Evolutionary conservation across 2,888 invertebrate species (phyloP).

Genomic region (Lamproptera curius): DNA sequence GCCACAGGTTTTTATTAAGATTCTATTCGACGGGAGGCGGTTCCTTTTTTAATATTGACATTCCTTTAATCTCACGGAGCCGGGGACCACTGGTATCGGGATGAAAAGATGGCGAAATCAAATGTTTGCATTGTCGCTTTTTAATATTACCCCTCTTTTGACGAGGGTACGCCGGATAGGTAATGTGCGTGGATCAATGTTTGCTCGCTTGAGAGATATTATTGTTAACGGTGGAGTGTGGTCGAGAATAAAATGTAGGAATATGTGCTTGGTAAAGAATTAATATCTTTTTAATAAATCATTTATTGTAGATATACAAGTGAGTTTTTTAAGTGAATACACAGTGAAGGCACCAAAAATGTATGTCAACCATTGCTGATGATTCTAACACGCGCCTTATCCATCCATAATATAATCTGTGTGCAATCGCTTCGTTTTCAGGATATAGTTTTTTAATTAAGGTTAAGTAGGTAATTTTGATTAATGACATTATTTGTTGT

Average conservation of each 20-base stretch:
- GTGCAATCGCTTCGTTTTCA: too few species aligned
- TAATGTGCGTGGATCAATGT: neutral
- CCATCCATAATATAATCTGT: too few species aligned
- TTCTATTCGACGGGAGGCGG: neutral
- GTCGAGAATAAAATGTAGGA: too few species aligned
- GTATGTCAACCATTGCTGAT: neutral
- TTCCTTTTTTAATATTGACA: neutral
- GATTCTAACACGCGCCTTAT: too few species aligned
- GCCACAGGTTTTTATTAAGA: neutral
- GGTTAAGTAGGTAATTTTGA: too few species aligned
- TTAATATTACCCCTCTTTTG: slow-evolving; percentile 11
- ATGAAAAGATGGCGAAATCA: slow-evolving; percentile 6
- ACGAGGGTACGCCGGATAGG: neutral
- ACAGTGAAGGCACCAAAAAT: neutral
- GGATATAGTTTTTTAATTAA: too few species aligned
- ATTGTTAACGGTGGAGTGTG: neutral
- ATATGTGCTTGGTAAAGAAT: too few species aligned
- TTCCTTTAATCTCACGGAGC: neutral
- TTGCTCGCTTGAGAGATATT: neutral
- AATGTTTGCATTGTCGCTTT: slow-evolving; percentile 7
- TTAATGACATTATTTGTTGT: too few species aligned
- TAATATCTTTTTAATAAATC: too few species aligned
- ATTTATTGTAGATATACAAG: neutral
- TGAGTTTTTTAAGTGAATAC: neutral
- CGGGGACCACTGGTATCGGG: neutral